Percentiles rank a stretch among this genome's conserved stretches.
Conservation (phyloP, 1,140 invertebrate genomes). For the Drosophila miranda region DNA sequence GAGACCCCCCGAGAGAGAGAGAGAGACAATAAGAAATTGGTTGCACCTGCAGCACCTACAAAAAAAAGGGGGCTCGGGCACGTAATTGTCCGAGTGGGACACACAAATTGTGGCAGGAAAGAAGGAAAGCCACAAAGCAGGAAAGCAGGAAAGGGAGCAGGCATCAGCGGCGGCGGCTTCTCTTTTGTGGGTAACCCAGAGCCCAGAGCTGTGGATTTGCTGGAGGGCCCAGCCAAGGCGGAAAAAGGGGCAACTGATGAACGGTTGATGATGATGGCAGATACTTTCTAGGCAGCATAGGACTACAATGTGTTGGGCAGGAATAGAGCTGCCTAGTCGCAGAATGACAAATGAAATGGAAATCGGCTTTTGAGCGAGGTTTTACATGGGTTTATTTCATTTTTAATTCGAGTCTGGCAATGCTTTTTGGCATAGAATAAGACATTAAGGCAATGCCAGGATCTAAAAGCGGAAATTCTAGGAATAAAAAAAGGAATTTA, state of each 20-base stretch:
- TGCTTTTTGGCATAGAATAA: too few species aligned
- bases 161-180: not conserved
- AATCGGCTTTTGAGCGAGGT: too few species aligned
- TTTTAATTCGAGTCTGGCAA: too few species aligned
- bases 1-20: not conserved
- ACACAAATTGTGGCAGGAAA: conserved; percentile 23
- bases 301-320: not conserved
- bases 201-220: conserved; percentile 38
- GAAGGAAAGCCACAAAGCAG: too few species aligned
- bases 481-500: too few species aligned
- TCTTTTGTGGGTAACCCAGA: conserved; percentile 53
- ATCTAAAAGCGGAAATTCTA: too few species aligned
- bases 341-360: too few species aligned
- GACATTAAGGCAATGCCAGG: too few species aligned
- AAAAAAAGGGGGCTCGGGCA: not conserved
- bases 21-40: conserved; percentile 31
- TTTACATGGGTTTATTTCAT: too few species aligned
- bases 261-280: not conserved
- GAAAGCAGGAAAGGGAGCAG: conserved; percentile 29
- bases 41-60: conserved; percentile 42
- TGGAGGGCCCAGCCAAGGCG: conserved; percentile 7
- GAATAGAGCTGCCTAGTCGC: too few species aligned
- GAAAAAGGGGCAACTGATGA: not conserved
- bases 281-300: not conserved
- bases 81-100: conserved; percentile 41